Conservation (phyloP, 1,140 invertebrate genomes). For the Drosophila grimshawi region DNA sequence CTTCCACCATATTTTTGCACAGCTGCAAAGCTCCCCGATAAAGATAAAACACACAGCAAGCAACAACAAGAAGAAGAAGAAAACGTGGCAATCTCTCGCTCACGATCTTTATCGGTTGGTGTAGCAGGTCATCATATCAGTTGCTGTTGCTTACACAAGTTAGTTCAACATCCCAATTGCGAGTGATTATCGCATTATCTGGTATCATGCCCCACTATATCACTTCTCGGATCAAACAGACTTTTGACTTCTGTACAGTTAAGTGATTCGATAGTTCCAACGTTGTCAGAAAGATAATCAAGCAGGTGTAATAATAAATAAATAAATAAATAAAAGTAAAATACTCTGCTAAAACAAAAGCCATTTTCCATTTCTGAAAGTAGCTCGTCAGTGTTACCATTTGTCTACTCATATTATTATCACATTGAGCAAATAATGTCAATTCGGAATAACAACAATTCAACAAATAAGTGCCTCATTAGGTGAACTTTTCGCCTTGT, state of each 20-base stretch:
- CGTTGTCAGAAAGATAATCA: background rate
- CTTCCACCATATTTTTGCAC: conserved; percentile 1
- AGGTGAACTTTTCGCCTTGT: conserved; percentile 49
- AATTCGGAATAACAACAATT: conserved; percentile 11
- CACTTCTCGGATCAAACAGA: conserved; percentile 4
- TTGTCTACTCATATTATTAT: conserved; percentile 2
- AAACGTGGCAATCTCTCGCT: conserved; percentile 5
- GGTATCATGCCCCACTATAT: conserved; percentile 4
- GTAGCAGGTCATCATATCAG: background rate
- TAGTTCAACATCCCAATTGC: background rate
- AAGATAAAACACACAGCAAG: conserved; percentile 11
- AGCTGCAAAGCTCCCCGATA: conserved; percentile 26
- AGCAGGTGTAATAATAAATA: too few relatives aligned
- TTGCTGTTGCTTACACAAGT: conserved; percentile 16
- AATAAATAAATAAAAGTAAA: too few relatives aligned
- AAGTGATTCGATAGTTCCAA: background rate
- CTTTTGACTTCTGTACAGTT: background rate
- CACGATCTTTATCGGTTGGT: conserved; percentile 20
- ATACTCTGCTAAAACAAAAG: too few relatives aligned
- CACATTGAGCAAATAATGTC: conserved; percentile 17
- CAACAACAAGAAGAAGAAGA: background rate
- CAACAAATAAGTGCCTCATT: conserved; percentile 39
- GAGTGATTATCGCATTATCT: background rate
- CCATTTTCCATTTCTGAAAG: background rate
- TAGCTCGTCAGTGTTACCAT: background rate